Conservation (phyloP, 1,140 invertebrate species). For the Cotesia vestalis region DNA sequence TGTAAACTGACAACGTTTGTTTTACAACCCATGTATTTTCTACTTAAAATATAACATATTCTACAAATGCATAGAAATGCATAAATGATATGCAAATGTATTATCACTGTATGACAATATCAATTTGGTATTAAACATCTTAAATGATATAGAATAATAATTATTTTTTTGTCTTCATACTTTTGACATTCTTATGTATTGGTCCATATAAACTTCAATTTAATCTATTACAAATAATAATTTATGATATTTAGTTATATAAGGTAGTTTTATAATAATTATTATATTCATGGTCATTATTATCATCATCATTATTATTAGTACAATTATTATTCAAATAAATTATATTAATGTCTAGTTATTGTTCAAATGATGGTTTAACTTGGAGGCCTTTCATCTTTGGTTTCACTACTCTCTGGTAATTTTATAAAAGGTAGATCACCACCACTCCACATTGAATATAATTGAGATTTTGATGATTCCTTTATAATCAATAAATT, state of each 20-base stretch:
- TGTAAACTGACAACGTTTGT: no score
- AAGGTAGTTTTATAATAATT: no score
- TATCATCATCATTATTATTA: not conserved
- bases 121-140: not conserved
- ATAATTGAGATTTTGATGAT: conserved; percentile 63
- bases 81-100: not conserved
- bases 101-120: not conserved
- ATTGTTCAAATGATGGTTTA: conserved; percentile 19
- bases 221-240: not conserved
- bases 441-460: conserved; percentile 68
- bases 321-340: not conserved
- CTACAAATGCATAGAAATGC: not conserved
- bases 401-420: conserved; percentile 61
- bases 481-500: conserved; percentile 51
- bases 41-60: not conserved
- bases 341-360: conserved; percentile 5
- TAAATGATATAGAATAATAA: not conserved
- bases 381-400: conserved; percentile 57
- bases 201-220: conserved; percentile 13
- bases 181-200: not conserved
- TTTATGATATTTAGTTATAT: no score
- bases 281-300: not conserved
- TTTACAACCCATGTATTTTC: no score
- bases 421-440: conserved; percentile 68
- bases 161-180: not conserved